These are phyloP conservation scores for Steinernema khuongi DNA, from an alignment of 1,140 invertebrate genomes.

Conservation along the genomic window DNA sequence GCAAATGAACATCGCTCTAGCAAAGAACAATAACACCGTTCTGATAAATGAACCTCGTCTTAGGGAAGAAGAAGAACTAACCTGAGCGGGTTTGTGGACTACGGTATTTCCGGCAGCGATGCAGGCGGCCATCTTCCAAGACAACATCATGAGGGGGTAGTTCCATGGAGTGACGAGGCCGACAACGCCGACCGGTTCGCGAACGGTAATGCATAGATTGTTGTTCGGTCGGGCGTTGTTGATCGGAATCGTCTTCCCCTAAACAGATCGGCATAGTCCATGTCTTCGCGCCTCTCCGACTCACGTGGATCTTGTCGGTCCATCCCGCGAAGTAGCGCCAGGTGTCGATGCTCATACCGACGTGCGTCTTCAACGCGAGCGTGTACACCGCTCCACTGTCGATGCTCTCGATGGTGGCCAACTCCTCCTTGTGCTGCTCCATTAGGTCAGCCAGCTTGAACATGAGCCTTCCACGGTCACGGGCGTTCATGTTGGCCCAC, in stretches of 20 bases:
- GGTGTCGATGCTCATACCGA: conserved; percentile 87
- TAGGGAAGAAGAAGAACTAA: conserved; percentile 62
- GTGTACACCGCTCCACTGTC: conserved; percentile 93
- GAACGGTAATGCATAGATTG: conserved; percentile 78
- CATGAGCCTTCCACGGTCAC: conserved; percentile 73
- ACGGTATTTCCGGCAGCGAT: conserved; percentile 68
- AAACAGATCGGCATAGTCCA: conserved; percentile 10
- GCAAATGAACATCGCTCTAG: no score
- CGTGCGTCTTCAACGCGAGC: conserved; percentile 82
- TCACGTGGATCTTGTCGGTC: conserved; percentile 63
- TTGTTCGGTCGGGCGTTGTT: conserved; percentile 77
- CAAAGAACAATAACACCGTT: conserved; percentile 25
- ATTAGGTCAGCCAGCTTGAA: conserved; percentile 80
- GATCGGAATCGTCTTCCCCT: conserved; percentile 66
- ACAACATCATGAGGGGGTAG: conserved; percentile 64
- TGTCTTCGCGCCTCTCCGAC: background rate
- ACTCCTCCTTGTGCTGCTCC: conserved; percentile 84
- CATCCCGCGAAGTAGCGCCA: conserved; percentile 77
- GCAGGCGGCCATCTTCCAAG: conserved; percentile 67
- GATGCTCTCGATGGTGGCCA: conserved; percentile 82
- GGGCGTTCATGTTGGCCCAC: conserved; percentile 78
- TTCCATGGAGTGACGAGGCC: conserved; percentile 68
- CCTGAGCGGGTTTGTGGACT: conserved; percentile 69
- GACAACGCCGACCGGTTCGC: conserved; percentile 76
- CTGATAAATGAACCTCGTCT: background rate